Conservation (phyloP, 2,797 vertebrate genomes). For the Lacerta viridis region DNA sequence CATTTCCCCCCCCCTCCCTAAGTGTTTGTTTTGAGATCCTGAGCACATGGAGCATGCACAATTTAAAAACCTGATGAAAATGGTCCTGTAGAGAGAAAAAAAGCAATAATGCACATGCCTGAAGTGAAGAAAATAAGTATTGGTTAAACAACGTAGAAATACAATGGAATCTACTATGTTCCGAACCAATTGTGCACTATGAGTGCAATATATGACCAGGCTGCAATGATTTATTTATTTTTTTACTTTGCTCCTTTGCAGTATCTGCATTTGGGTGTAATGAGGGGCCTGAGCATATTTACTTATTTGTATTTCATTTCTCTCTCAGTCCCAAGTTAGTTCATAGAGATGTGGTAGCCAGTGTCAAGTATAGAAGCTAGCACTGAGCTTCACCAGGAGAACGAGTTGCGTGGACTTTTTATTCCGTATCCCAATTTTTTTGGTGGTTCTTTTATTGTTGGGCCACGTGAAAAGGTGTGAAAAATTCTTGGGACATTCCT, state of each 20-base stretch:
- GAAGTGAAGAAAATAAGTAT: slow-evolving; percentile 4
- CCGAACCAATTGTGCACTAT: neutral
- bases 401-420: neutral
- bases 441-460: neutral
- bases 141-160: neutral
- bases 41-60: neutral
- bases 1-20: no score
- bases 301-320: neutral
- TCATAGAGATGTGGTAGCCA: neutral
- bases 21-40: neutral
- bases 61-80: neutral
- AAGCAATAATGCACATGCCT: slow-evolving; percentile 9
- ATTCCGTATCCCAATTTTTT: neutral
- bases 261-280: neutral
- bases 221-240: neutral
- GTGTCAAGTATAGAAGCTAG: neutral
- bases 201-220: accelerated
- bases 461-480: neutral
- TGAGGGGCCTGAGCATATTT: neutral
- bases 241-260: neutral
- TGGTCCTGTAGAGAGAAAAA: neutral
- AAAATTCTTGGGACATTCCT: neutral
- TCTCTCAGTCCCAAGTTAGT: neutral
- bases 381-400: neutral
- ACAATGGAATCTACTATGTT: neutral